Base-by-base conservation (phyloP, 1,140 invertebrate species). In the Ganaspis sp. region DNA sequence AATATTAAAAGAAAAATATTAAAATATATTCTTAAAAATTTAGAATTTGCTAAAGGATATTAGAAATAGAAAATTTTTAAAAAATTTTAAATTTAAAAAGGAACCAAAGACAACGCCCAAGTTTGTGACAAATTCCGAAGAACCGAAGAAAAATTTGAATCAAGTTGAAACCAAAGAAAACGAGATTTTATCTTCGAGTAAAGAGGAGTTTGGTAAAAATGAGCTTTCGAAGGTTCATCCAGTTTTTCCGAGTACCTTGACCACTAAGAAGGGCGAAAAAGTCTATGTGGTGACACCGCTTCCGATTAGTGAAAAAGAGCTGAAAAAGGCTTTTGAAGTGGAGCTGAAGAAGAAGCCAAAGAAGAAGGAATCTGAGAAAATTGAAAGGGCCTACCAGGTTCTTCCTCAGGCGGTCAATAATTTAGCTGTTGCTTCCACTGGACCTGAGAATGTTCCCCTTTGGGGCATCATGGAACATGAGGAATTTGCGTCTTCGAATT, bases 271-370 rank as follows among this genome's bases (percentile, higher is more conserved):
- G 17, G 74, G 77, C 1, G 95, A 96, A 89, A 95, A 94, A 87
- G 93, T 96, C 0, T 96, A 96, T 82, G 94, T 96, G 9, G 95
- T 96, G 1, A 96, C 95, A 3, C 77, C 23, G 40, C 58, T 2
- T 9, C 58, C 17, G 34, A 71, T 54, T 75, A 0, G 34, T 38
- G 38, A 76, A 73, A 82, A 77, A 8, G 86, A 82, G 26, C 4
- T 29, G 9, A 64, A 64, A 26, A 64, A 79, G 40, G 64, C 72
- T 37, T 8, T 21, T 26, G 15, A 45, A 2, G 26, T 64, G 4
- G 29, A 69, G 9, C 9, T 23, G 5, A 71, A 69, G 1, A 79
- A 78, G 21, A 81, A 83, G 40, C 9, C n/a, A 0, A 81, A 81
- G 45, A 83, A 81, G 23, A 79, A 83, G 74, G 73, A 82, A n/a